A percentile compares a stretch with the other conserved stretches of the same genome.
Evolutionary conservation across 2,888 invertebrate species (phyloP).

Genomic region (Drosophila cyrtoloma): DNA sequence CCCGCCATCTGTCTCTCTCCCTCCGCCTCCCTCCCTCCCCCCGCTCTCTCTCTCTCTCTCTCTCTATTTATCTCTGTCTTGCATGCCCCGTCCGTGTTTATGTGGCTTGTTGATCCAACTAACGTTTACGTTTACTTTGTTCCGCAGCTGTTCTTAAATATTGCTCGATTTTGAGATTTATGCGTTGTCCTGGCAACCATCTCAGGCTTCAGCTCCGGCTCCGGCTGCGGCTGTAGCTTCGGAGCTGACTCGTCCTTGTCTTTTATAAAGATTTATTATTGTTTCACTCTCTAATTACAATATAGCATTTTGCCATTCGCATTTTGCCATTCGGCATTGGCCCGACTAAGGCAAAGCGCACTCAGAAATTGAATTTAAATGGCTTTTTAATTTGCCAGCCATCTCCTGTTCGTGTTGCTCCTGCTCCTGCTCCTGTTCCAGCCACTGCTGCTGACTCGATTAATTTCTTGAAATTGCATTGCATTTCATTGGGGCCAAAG

Average conservation of each 20-base stretch:
- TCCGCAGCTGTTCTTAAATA: constrained; percentile 53
- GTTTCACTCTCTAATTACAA: constrained; percentile 73
- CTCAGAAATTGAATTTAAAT: constrained; percentile 77
- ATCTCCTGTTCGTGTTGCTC: neutral
- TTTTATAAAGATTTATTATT: constrained; percentile 75
- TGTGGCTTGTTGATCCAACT: constrained; percentile 12
- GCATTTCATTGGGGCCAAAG: constrained; percentile 45
- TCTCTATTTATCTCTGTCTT: neutral
- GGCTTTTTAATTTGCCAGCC: constrained; percentile 69
- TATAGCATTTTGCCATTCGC: constrained; percentile 52
- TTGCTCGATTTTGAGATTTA: constrained; percentile 68
- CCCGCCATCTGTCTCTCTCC: neutral
- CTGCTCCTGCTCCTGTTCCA: neutral
- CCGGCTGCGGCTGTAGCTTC: neutral
- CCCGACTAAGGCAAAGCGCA: constrained; percentile 34
- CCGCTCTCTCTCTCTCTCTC: constrained; percentile 5
- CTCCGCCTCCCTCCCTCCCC: neutral
- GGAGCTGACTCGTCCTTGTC: constrained; percentile 36
- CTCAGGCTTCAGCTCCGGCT: neutral
- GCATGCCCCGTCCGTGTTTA: constrained; percentile 8
- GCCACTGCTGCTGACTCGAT: constrained; percentile 47
- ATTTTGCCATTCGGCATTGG: constrained; percentile 29
- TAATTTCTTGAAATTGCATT: constrained; percentile 57
- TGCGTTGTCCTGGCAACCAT: constrained; percentile 57
- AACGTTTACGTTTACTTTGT: constrained; percentile 6